Percentiles rank a stretch among this genome's conserved stretches.
Conservation (phyloP, 2,888 invertebrate species). For the Onthophagus sagittarius region DNA sequence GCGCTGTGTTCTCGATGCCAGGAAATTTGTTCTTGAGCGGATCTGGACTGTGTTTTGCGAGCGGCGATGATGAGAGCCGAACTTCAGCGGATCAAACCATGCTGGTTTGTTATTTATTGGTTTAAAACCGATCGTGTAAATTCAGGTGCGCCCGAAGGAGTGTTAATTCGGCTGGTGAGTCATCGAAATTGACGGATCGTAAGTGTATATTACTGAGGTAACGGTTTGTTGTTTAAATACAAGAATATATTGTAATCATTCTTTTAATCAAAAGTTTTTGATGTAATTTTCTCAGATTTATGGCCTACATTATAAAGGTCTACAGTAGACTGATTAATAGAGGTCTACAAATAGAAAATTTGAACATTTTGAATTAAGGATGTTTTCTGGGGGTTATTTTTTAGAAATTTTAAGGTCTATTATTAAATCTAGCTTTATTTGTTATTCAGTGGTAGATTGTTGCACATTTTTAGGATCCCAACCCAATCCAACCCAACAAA, state of each 20-base stretch:
- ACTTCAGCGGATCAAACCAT: constrained; percentile 4
- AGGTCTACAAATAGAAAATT: too few relatives aligned
- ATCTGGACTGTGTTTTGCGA: neutral
- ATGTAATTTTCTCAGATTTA: too few relatives aligned
- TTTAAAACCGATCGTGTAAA: constrained; percentile 4
- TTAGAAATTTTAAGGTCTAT: too few relatives aligned
- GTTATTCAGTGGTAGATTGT: too few relatives aligned
- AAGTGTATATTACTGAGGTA: neutral
- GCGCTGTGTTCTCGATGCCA: neutral
- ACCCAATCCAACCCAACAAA: too few relatives aligned
- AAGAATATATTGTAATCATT: neutral
- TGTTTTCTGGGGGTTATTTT: too few relatives aligned
- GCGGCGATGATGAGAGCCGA: constrained; percentile 1
- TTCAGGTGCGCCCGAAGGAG: constrained; percentile 7
- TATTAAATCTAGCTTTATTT: too few relatives aligned
- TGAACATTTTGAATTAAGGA: too few relatives aligned
- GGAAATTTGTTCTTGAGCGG: neutral
- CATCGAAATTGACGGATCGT: neutral
- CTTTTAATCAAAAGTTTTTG: neutral
- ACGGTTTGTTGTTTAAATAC: neutral
- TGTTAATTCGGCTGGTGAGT: constrained; percentile 7
- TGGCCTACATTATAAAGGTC: too few relatives aligned
- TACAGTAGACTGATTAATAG: too few relatives aligned
- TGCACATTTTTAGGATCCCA: too few relatives aligned
- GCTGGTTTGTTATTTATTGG: constrained; percentile 8